phyloP scores from a whole-genome alignment of 64 coral and sea anemone genomes.

The Dendronephthya gigantea region DNA sequence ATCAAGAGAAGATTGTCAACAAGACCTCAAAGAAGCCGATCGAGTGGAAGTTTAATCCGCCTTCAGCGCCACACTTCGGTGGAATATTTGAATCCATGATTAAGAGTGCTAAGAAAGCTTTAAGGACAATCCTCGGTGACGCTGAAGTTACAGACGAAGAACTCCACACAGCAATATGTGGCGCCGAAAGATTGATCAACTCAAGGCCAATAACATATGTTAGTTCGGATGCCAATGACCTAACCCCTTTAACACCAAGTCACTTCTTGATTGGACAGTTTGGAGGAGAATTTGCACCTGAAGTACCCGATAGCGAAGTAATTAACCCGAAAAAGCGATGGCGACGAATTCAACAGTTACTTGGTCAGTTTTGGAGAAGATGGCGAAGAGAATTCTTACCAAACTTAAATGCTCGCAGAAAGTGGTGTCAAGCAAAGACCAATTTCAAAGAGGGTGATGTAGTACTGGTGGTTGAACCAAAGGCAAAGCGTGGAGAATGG shows the following conservation, averaged over 20 bases:
- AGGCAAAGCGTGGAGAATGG: not conserved
- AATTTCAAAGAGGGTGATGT: not conserved
- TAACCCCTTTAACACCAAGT: not conserved
- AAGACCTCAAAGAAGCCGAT: not conserved
- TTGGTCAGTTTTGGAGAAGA: not conserved
- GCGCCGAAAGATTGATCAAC: not conserved
- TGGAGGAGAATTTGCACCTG: not conserved
- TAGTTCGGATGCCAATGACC: not conserved
- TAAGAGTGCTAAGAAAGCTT: not conserved
- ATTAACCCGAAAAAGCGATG: not conserved
- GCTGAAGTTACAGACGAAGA: not conserved
- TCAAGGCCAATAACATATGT: not conserved
- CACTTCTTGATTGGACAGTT: not conserved
- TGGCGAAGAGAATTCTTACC: not conserved
- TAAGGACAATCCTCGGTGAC: not conserved
- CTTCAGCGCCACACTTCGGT: not conserved
- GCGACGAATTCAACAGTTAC: not conserved
- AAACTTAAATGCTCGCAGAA: not conserved
- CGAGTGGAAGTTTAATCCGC: not conserved
- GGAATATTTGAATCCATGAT: not conserved
- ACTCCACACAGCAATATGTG: not conserved
- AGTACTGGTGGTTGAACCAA: not conserved
- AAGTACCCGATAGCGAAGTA: not conserved
- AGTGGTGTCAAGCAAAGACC: not conserved
- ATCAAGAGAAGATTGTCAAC: not conserved